phyloP scores from a whole-genome alignment of 2,797 vertebrate species.

The Ispidina picta region DNA sequence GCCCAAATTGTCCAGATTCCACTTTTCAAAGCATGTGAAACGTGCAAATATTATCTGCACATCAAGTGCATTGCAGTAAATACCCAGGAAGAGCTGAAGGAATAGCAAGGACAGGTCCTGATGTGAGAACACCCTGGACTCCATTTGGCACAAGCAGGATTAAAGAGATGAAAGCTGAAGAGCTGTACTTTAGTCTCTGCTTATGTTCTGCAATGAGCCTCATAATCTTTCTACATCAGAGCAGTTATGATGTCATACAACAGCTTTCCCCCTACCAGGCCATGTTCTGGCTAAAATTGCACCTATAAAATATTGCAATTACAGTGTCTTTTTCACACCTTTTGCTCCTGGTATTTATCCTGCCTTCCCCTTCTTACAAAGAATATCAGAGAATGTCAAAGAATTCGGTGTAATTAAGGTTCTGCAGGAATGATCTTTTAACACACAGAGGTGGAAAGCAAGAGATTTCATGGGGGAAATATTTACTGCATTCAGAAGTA shows the following conservation, averaged over 20 bases:
- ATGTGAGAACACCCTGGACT: neutral
- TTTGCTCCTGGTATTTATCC: neutral
- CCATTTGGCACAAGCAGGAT: neutral
- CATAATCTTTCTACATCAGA: neutral
- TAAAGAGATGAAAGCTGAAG: neutral
- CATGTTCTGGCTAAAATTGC: neutral
- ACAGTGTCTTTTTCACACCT: neutral
- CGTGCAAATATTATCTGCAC: neutral
- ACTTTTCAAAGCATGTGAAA: neutral
- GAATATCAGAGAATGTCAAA: neutral
- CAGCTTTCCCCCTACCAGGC: neutral
- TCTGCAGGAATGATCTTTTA: neutral
- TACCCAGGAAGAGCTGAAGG: neutral
- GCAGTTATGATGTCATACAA: neutral
- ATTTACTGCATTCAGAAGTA: neutral
- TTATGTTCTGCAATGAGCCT: neutral
- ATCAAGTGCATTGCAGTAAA: neutral
- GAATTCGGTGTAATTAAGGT: neutral
- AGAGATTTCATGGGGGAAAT: neutral
- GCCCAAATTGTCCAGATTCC: neutral
- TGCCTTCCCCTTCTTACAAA: neutral
- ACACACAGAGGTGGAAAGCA: neutral
- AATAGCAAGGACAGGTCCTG: neutral
- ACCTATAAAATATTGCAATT: neutral
- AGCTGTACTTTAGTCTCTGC: neutral